These are phyloP conservation scores for Xestia xanthographa DNA, from an alignment of 2,888 invertebrate genomes.

Conservation along the genomic window DNA sequence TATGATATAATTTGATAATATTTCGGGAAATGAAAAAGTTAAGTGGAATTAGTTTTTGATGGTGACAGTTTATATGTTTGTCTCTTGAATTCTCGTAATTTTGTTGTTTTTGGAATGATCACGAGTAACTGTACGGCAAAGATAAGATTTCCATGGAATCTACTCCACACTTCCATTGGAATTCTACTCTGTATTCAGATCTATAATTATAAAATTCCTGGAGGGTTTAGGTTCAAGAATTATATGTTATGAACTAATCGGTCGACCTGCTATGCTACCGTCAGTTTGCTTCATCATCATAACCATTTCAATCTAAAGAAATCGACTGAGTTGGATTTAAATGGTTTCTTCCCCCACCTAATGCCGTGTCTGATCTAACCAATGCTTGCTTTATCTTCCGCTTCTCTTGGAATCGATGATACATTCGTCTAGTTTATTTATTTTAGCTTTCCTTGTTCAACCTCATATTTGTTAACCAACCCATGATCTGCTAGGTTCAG, in stretches of 20 bases:
- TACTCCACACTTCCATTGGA: no score
- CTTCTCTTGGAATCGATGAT: neutral
- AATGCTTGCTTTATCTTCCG: neutral
- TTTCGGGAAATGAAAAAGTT: conserved; percentile 6
- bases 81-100: conserved; percentile 8
- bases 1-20: conserved; percentile 47
- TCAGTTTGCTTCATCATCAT: neutral
- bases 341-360: neutral
- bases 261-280: neutral
- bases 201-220: neutral
- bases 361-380: neutral
- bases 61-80: conserved; percentile 9
- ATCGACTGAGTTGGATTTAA: neutral
- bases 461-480: neutral
- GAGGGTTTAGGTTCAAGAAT: neutral
- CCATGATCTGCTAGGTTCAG: neutral
- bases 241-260: neutral
- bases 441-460: neutral
- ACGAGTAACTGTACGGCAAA: neutral
- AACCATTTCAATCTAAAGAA: neutral
- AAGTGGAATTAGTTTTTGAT: conserved; percentile 29
- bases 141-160: conserved; percentile 1
- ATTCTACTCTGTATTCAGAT: neutral
- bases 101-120: neutral
- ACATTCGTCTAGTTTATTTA: no score